Conservation (phyloP, 2,113 vertebrate species). For the Amia ocellicauda region DNA sequence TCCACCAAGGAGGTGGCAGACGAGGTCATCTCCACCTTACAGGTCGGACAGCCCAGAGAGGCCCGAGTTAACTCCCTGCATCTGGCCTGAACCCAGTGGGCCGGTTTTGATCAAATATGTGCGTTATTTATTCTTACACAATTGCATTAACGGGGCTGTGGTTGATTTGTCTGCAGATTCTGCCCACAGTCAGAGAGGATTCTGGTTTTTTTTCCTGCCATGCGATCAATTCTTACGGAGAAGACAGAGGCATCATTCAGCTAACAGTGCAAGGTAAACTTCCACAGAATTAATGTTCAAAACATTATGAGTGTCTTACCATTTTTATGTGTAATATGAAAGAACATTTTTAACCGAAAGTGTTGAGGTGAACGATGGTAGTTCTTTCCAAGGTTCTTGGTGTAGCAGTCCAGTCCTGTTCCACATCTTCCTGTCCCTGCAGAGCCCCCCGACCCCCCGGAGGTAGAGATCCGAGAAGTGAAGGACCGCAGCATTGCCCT, state of each 20-base stretch:
- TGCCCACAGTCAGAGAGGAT: slow-evolving; percentile 94
- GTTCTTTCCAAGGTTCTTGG: neutral
- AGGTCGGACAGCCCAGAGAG: slow-evolving; percentile 60
- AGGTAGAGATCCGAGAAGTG: slow-evolving; percentile 94
- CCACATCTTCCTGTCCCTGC: slow-evolving; percentile 25
- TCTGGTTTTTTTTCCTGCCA: slow-evolving; percentile 98
- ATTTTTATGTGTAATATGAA: no score
- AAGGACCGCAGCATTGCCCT: slow-evolving; percentile 93
- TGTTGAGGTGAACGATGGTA: no score
- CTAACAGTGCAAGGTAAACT: slow-evolving; percentile 93
- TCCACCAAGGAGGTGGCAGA: slow-evolving; percentile 90
- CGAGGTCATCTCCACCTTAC: slow-evolving; percentile 90
- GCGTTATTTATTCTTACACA: no score
- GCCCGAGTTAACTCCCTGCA: no score
- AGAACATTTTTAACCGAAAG: no score
- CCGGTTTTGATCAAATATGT: no score
- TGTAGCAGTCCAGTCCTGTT: neutral
- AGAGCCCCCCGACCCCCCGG: slow-evolving; percentile 93
- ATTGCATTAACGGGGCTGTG: no score
- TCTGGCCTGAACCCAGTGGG: no score
- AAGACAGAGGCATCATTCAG: slow-evolving; percentile 97
- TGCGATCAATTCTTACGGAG: slow-evolving; percentile 96
- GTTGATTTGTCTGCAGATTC: slow-evolving; percentile 74
- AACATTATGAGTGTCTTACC: no score
- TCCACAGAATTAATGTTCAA: no score